Percentiles rank a stretch among this genome's conserved stretches.
Conservation (phyloP, 2,888 invertebrate species). For the Lasioglossum leucozonium region DNA sequence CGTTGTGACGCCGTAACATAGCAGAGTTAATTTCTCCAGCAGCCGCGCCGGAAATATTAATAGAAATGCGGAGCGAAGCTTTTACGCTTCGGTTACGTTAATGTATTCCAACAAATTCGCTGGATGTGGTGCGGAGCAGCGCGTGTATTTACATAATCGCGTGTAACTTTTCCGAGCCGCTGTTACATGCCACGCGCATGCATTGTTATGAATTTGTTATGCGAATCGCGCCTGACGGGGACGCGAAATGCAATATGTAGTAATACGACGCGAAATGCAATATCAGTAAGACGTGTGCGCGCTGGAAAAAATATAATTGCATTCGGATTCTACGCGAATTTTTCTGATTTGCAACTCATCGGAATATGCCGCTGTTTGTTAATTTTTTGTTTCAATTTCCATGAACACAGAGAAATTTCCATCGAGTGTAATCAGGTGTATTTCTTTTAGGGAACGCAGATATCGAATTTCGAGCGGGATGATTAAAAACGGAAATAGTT, state of each 20-base stretch:
- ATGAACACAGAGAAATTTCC: no score
- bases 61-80: background rate
- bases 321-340: no score
- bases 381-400: no score
- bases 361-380: no score
- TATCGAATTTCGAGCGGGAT: no score
- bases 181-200: constrained; percentile 3
- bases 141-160: constrained; percentile 26
- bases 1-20: background rate
- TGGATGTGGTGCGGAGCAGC: background rate
- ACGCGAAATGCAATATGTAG: background rate
- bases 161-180: background rate
- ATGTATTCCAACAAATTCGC: constrained; percentile 17
- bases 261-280: background rate
- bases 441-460: no score
- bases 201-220: background rate
- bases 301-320: no score
- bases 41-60: background rate
- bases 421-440: no score
- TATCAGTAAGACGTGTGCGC: background rate
- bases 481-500: no score
- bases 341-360: no score
- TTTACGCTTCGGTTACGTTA: constrained; percentile 1
- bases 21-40: background rate
- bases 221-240: background rate